Evolutionary conservation across 2,113 vertebrate genomes (phyloP).

Genomic region (Gallinago undulata): DNA sequence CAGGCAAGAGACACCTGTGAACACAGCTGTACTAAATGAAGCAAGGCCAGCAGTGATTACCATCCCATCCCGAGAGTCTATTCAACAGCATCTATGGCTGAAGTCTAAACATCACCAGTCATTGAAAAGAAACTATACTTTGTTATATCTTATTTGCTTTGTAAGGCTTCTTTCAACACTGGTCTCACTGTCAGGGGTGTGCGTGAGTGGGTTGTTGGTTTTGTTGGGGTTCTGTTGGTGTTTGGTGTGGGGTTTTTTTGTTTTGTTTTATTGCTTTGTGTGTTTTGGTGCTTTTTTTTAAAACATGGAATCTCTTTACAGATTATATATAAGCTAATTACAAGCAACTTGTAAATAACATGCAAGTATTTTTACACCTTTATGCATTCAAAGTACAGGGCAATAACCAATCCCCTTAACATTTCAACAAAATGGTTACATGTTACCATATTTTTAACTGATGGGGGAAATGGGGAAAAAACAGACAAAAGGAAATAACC

Average conservation of each 20-base stretch:
- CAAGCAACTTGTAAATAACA: neutral
- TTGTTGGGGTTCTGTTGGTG: neutral
- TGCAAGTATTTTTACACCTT: neutral
- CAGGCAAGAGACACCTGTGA: neutral
- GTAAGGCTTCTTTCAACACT: neutral
- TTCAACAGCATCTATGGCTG: neutral
- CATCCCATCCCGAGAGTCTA: neutral
- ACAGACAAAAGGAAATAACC: neutral
- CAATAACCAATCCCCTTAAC: neutral
- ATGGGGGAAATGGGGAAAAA: neutral
- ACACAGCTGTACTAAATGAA: neutral
- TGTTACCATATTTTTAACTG: neutral
- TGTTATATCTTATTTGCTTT: neutral
- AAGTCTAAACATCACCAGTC: neutral
- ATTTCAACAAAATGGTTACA: neutral
- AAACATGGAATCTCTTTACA: neutral
- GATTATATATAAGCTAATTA: neutral
- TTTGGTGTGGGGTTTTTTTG: neutral
- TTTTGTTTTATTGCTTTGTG: neutral
- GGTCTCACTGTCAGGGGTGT: neutral
- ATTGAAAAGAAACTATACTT: neutral
- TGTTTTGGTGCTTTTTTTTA: neutral
- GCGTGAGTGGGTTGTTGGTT: neutral
- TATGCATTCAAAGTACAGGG: neutral
- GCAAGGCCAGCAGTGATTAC: neutral